These are phyloP conservation scores for Cryptocephalus primarius DNA, from an alignment of 2,888 invertebrate genomes.

Conservation along the genomic window DNA sequence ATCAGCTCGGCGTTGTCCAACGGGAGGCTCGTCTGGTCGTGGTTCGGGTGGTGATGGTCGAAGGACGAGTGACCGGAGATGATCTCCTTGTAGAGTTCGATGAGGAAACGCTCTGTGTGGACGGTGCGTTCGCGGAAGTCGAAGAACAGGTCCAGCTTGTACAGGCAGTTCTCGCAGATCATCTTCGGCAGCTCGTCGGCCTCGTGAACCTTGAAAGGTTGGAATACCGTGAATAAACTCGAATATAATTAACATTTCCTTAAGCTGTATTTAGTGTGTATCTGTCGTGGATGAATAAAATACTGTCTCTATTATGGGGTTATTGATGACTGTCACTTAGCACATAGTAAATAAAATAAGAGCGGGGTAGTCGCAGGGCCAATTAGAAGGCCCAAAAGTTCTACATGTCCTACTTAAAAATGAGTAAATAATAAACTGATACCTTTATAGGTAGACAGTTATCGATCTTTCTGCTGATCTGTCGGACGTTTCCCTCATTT, in stretches of 20 bases:
- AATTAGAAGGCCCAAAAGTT: no score
- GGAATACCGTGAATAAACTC: conserved; percentile 1
- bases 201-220: conserved; percentile 38
- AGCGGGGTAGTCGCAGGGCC: no score
- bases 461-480: conserved; percentile 46
- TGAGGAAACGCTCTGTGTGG: conserved; percentile 42
- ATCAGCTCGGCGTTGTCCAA: conserved; percentile 22
- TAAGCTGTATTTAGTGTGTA: no score
- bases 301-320: no score
- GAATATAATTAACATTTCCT: no score
- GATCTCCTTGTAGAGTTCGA: conserved; percentile 31
- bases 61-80: conserved; percentile 8
- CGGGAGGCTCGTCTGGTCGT: conserved; percentile 12
- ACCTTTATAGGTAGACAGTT: conserved; percentile 46
- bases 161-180: conserved; percentile 46
- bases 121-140: conserved; percentile 46
- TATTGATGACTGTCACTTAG: no score
- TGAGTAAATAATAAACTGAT: neutral
- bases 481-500: conserved; percentile 39
- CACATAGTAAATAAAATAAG: no score
- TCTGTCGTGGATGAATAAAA: no score
- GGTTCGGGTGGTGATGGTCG: neutral
- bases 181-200: conserved; percentile 47
- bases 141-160: conserved; percentile 44
- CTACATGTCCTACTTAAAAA: no score